Conservation (phyloP, 2,797 vertebrate species). For the Eupleurogrammus muticus region DNA sequence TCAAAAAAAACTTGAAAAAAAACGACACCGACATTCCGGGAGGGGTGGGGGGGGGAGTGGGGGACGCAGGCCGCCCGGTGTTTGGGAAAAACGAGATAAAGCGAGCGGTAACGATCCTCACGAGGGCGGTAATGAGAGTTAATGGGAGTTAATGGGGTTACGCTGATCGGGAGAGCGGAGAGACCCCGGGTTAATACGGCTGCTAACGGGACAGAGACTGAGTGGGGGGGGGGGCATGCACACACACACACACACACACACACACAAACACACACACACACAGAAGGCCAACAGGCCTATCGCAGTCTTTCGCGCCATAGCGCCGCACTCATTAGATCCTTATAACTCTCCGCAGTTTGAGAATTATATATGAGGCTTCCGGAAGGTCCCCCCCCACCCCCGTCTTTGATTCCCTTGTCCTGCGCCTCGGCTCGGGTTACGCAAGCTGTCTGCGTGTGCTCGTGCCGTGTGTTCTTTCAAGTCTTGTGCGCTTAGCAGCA, state of each 20-base stretch:
- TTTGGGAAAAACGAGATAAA: conserved; percentile 71
- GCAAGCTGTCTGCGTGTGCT: conserved; percentile 14
- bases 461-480: conserved; percentile 57
- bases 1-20: conserved; percentile 25
- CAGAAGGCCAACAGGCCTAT: conserved; percentile 27
- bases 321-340: conserved; percentile 60
- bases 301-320: conserved; percentile 17
- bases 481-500: conserved; percentile 70
- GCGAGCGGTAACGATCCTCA: conserved; percentile 62
- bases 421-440: conserved; percentile 36
- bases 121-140: conserved; percentile 71
- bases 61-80: conserved; percentile 49
- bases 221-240: conserved; percentile 11
- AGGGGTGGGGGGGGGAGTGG: too few species aligned
- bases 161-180: conserved; percentile 68
- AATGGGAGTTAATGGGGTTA: conserved; percentile 82
- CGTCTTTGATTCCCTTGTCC: conserved; percentile 69
- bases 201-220: conserved; percentile 69
- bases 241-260: conserved; percentile 7
- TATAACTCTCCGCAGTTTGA: conserved; percentile 48
- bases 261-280: not conserved
- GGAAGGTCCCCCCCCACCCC: conserved; percentile 54
- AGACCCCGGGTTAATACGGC: conserved; percentile 75
- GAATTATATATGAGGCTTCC: conserved; percentile 69
- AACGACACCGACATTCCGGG: conserved; percentile 35